Base-by-base conservation (phyloP, 2,888 invertebrate species). In the Rhingia rostrata region DNA sequence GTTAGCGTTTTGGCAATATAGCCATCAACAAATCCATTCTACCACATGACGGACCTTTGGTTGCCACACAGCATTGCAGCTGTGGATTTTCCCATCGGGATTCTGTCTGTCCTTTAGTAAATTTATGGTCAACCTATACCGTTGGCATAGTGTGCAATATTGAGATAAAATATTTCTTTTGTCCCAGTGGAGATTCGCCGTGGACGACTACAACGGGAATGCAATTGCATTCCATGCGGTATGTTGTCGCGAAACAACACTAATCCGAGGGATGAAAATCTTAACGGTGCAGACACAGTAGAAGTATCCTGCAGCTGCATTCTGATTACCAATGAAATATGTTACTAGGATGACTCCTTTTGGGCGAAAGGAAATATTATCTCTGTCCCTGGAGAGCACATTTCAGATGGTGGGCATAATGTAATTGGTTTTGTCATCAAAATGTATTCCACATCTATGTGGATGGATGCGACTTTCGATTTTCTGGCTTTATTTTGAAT, bases 21-120 rank as follows among this genome's bases (percentile, higher is more conserved):
- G 22, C 49, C 49, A 49, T 49, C 49, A 49, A 30, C 49, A 49
- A 49, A 49, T 49, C 30, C 49, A 22, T 32, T 49, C 30, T 49
- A 32, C 32, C 49, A 49, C 49, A 49, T 49, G 22, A 30, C 49
- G 30, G 22, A 49, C 30, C 49, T 30, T 49, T 22, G 10, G 9
- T 30, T 49, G 22, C 9, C 49, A 30, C 49, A 49, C 49, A 49
- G 49, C 49, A 5, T 10, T 49, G 49, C 49, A 49, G 49, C 49
- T 49, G 49, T 10, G 10, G 49, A 49, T 49, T 30, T 49, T 49
- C 49, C 30, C 49, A 49, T 49, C 47, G 30, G 30, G 4, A 9
- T 6, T 49, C 30, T 47, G 6, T 47, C 22, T 9, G 2, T 30
- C 47, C 9, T 43, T 43, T 5, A 43, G n/a, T 12, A 12, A 45